A percentile compares a stretch with the other conserved stretches of the same genome.
Conservation (phyloP, 2,113 vertebrate species). For the Heloderma charlesbogerti region DNA sequence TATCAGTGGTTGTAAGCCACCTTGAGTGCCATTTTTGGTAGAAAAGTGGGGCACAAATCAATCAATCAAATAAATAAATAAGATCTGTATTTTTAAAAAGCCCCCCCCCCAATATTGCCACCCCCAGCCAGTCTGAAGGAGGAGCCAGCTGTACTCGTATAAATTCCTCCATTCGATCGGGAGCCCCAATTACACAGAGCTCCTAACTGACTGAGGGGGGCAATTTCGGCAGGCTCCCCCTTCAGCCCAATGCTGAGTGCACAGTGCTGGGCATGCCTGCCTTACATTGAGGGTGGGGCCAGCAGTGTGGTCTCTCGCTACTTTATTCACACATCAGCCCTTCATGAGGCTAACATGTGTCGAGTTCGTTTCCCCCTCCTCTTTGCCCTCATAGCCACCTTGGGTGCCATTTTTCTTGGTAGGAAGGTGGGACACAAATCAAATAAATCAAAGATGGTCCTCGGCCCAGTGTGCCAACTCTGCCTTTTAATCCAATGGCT, state of each 20-base stretch:
- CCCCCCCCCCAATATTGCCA: neutral
- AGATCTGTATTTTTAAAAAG: too few relatives aligned
- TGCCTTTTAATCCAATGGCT: neutral
- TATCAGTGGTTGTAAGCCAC: too few relatives aligned
- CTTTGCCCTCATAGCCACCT: neutral
- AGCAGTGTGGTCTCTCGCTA: neutral
- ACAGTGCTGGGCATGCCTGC: neutral
- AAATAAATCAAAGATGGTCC: too few relatives aligned
- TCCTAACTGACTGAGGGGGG: too few relatives aligned
- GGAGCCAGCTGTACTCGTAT: neutral
- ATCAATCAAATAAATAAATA: too few relatives aligned
- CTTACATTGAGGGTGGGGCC: neutral
- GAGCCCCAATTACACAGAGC: too few relatives aligned
- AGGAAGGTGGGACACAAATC: too few relatives aligned
- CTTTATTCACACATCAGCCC: neutral
- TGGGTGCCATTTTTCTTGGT: too few relatives aligned
- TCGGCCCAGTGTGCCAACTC: neutral
- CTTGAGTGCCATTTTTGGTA: too few relatives aligned
- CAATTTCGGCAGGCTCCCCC: neutral
- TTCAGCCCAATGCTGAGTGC: neutral
- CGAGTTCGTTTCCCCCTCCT: neutral
- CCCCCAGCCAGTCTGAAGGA: neutral
- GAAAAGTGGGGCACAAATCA: too few relatives aligned
- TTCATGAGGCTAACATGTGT: neutral
- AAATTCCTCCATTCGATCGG: neutral